These are phyloP conservation scores for Drosophila anomalata DNA, from an alignment of 2,888 invertebrate species.

Conservation along the genomic window DNA sequence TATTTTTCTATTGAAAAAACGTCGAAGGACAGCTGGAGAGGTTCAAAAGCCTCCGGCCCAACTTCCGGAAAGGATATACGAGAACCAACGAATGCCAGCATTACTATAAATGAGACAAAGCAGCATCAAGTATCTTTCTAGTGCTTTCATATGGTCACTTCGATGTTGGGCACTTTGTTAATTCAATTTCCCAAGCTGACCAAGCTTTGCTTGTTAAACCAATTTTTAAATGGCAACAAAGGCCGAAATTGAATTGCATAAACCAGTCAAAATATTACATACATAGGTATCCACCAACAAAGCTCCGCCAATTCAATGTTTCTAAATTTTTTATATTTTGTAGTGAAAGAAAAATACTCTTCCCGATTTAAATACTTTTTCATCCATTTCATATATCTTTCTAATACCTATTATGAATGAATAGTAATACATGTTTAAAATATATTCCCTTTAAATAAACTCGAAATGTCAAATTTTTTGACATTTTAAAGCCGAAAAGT, in stretches of 20 bases:
- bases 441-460: constrained; percentile 9
- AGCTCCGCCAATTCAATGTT: constrained; percentile 6
- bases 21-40: constrained; percentile 7
- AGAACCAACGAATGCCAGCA: constrained; percentile 16
- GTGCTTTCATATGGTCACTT: constrained; percentile 1
- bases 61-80: constrained; percentile 15
- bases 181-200: constrained; percentile 19
- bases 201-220: background rate
- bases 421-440: background rate
- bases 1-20: constrained; percentile 38
- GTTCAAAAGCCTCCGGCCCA: constrained; percentile 1
- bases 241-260: constrained; percentile 25
- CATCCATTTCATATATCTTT: background rate
- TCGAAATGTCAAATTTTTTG: constrained; percentile 23
- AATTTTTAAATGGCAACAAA: constrained; percentile 18
- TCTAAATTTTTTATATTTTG: background rate
- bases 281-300: background rate
- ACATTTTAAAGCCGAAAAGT: constrained; percentile 45
- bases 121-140: constrained; percentile 10
- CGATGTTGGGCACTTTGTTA: constrained; percentile 6
- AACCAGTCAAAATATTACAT: constrained; percentile 27
- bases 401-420: background rate
- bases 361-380: background rate
- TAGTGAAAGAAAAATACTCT: background rate
- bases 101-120: constrained; percentile 20